Percentiles rank a stretch among this genome's conserved stretches.
phyloP scores from a whole-genome alignment of 1,140 invertebrate species.

The Rhynchophorus ferrugineus region DNA sequence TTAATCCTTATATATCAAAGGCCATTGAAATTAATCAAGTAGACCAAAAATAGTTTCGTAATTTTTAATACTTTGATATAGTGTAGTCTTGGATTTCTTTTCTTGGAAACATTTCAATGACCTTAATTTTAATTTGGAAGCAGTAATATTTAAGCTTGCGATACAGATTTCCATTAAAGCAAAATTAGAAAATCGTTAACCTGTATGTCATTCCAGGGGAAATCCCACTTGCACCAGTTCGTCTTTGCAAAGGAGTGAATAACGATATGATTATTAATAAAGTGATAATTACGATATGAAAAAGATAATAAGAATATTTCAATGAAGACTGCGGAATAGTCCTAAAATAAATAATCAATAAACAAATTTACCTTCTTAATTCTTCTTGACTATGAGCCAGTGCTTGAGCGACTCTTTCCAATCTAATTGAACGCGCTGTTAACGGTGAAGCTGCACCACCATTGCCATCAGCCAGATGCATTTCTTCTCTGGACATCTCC shows the following conservation, averaged over 20 bases:
- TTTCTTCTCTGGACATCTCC: slow-evolving; percentile 60
- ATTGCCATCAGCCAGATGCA: slow-evolving; percentile 59
- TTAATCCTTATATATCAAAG: no score
- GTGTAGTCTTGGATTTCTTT: no score
- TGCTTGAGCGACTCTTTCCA: slow-evolving; percentile 78
- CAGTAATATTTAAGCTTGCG: no score
- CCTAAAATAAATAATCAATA: not conserved
- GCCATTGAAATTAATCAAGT: no score
- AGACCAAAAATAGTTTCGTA: no score
- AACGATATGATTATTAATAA: slow-evolving; percentile 2
- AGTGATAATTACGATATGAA: no score
- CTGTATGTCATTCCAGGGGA: slow-evolving; percentile 36
- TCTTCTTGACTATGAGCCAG: slow-evolving; percentile 84
- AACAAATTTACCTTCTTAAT: slow-evolving; percentile 51
- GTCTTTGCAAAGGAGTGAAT: slow-evolving; percentile 25
- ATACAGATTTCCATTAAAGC: no score
- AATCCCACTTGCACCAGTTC: slow-evolving; percentile 33
- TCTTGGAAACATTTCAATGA: no score
- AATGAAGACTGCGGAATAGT: not conserved
- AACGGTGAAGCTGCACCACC: slow-evolving; percentile 72
- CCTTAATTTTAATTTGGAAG: no score
- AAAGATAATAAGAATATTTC: no score
- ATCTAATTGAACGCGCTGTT: slow-evolving; percentile 74
- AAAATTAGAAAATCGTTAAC: slow-evolving; percentile 24
- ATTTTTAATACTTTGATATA: no score